These are phyloP conservation scores for Gnathonemus echidnorhynchus DNA, from an alignment of 2,113 vertebrate genomes.

Conservation along the genomic window DNA sequence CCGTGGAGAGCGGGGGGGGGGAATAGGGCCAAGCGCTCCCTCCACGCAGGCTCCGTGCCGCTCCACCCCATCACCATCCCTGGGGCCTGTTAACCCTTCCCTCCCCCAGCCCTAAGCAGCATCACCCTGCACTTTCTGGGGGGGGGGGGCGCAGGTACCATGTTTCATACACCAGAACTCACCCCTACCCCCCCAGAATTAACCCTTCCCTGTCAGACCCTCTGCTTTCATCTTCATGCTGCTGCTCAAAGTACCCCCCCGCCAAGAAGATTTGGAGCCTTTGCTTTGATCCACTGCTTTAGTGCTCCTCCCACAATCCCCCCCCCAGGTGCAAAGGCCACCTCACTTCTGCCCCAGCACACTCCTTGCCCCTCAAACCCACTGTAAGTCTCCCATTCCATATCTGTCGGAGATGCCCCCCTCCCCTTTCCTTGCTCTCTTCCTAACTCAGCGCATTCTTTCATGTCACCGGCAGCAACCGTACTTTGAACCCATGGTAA, in stretches of 20 bases:
- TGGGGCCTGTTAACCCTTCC: background rate
- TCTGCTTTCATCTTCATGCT: background rate
- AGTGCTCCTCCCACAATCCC: conserved; percentile 25
- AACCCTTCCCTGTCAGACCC: background rate
- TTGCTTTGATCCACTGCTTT: background rate
- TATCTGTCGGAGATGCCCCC: background rate
- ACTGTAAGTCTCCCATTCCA: background rate
- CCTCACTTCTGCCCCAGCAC: conserved; percentile 54
- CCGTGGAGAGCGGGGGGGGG: conserved; percentile 32
- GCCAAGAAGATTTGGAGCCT: background rate
- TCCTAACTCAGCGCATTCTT: conserved; percentile 54
- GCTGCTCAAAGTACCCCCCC: background rate
- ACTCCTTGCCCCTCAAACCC: conserved; percentile 24
- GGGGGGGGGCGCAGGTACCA: too few species aligned
- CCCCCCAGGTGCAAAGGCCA: conserved; percentile 57
- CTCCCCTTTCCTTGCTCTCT: conserved; percentile 8
- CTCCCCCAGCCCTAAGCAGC: background rate
- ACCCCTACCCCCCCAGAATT: background rate
- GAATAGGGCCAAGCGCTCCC: background rate
- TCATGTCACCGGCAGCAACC: conserved; percentile 49
- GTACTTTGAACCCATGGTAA: conserved; percentile 63
- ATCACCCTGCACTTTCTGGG: background rate
- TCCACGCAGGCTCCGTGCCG: background rate
- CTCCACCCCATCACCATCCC: conserved; percentile 1
- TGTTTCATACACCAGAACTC: background rate